A percentile compares a stretch with the other conserved stretches of the same genome.
Conservation (phyloP, 2,113 vertebrate genomes). For the Ophiodon elongatus region DNA sequence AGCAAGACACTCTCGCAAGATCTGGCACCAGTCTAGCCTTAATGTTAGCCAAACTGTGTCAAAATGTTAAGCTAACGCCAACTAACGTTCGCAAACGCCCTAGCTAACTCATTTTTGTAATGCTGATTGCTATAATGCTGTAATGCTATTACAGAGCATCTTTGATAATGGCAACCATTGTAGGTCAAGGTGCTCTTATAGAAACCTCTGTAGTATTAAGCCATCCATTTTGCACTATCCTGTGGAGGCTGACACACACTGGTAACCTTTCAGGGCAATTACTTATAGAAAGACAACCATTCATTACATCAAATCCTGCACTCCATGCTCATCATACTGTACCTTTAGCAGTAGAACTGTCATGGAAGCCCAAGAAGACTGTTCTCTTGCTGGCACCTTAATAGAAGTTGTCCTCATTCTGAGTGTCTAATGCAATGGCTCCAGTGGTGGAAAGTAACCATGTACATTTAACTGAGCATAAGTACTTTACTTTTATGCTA, state of each 20-base stretch:
- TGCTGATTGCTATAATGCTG: too few species aligned
- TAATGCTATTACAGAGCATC: not conserved
- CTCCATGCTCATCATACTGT: too few species aligned
- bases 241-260: not conserved
- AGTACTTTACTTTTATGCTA: not conserved
- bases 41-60: not conserved
- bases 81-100: too few species aligned
- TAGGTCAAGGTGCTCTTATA: not conserved
- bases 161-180: not conserved
- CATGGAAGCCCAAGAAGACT: not conserved
- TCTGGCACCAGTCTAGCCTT: not conserved
- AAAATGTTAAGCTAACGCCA: too few species aligned
- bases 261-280: not conserved
- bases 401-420: too few species aligned
- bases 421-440: too few species aligned
- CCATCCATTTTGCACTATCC: not conserved
- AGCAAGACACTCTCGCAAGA: too few species aligned
- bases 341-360: too few species aligned
- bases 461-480: not conserved
- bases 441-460: not conserved
- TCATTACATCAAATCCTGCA: not conserved
- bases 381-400: not conserved
- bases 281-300: not conserved
- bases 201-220: slow-evolving; percentile 4
- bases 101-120: too few species aligned